phyloP scores from a whole-genome alignment of 1,140 invertebrate genomes.

The Apis florea region DNA sequence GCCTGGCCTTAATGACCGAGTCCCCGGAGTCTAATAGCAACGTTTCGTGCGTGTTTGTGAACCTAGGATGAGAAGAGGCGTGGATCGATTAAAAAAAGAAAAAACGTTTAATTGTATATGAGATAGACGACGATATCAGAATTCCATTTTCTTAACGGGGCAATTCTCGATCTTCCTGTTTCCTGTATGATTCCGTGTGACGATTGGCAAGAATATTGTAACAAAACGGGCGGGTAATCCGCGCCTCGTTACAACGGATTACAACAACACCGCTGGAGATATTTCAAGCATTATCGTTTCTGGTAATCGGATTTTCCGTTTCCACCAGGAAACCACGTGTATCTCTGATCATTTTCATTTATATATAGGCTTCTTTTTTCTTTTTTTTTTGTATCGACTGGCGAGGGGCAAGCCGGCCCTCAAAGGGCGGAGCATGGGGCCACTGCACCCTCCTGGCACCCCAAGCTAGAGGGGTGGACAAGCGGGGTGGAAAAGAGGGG shows the following conservation, averaged over 20 bases:
- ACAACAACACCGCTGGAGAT: not conserved
- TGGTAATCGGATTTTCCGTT: constrained; percentile 66
- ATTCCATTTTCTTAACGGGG: too few species aligned
- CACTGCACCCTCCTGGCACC: constrained; percentile 39
- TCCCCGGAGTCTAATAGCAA: constrained; percentile 38
- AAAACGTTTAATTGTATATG: too few species aligned
- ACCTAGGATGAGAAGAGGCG: too few species aligned
- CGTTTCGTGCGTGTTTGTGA: not conserved
- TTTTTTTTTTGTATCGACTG: constrained; percentile 64
- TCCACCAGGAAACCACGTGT: constrained; percentile 37
- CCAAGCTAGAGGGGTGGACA: constrained; percentile 21
- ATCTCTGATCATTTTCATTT: constrained; percentile 66
- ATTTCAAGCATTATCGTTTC: constrained; percentile 27
- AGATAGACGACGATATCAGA: too few species aligned
- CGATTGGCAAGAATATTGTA: too few species aligned
- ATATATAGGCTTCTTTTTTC: constrained; percentile 55
- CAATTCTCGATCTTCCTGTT: too few species aligned
- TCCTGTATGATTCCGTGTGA: too few species aligned
- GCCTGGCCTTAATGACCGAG: constrained; percentile 39
- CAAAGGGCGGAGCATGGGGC: constrained; percentile 49
- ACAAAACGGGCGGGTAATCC: constrained; percentile 28
- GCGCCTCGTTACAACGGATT: constrained; percentile 29
- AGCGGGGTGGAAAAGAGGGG: constrained; percentile 18
- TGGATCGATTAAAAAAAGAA: too few species aligned
- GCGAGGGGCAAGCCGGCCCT: constrained; percentile 46